Evolutionary conservation across 2,113 vertebrate species (phyloP).

Genomic region (Pungitius pungitius): DNA sequence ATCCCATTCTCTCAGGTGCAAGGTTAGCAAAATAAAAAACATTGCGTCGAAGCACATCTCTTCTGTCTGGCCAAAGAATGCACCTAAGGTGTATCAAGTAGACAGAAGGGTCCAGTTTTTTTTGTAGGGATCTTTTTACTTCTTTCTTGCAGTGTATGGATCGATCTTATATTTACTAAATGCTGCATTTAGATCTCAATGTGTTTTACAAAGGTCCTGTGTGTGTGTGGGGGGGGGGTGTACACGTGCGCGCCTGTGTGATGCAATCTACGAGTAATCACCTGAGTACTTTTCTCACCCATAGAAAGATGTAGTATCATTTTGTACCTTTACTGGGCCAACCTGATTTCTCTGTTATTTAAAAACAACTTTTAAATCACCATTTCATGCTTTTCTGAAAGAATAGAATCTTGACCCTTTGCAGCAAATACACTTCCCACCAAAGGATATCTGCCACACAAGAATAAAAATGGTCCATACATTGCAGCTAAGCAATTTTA

Average conservation of each 20-base stretch:
- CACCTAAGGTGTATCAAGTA: not conserved
- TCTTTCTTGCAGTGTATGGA: not conserved
- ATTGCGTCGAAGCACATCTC: not conserved
- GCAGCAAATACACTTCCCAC: conserved; percentile 14
- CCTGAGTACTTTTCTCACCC: conserved; percentile 27
- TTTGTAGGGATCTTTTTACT: not conserved
- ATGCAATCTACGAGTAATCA: conserved; percentile 29
- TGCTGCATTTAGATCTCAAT: not conserved
- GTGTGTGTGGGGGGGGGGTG: not conserved
- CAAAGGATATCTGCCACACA: not conserved
- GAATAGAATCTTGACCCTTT: conserved; percentile 45
- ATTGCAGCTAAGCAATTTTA: not conserved
- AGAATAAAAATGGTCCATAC: not conserved
- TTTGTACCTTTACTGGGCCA: conserved; percentile 43
- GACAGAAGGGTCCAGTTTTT: not conserved
- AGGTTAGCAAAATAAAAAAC: not conserved
- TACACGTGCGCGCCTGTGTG: not conserved
- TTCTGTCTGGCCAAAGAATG: conserved; percentile 5
- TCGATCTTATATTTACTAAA: not conserved
- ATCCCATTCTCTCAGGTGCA: not conserved
- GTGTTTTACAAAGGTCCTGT: not conserved
- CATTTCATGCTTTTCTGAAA: conserved; percentile 48
- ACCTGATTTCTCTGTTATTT: conserved; percentile 44
- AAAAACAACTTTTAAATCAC: conserved; percentile 44
- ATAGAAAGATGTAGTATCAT: conserved; percentile 51